phyloP scores from a whole-genome alignment of 2,113 vertebrate species.

The Gasterosteus nipponicus region DNA sequence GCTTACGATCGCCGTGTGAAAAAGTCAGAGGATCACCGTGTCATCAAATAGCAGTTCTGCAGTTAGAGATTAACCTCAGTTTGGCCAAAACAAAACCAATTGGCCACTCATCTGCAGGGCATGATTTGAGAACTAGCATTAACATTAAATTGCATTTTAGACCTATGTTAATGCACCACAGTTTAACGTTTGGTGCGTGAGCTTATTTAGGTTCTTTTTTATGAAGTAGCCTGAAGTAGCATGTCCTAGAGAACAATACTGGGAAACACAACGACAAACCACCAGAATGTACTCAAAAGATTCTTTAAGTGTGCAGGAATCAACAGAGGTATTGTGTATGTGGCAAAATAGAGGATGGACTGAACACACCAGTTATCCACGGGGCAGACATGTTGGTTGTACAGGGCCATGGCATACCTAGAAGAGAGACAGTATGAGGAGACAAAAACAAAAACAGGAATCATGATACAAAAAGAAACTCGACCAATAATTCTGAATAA shows the following conservation, averaged over 20 bases:
- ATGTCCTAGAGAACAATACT: background rate
- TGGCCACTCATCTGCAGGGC: background rate
- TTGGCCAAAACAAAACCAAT: constrained; percentile 6
- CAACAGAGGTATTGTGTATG: background rate
- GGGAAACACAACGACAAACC: background rate
- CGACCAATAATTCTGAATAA: background rate
- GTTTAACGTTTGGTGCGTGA: background rate
- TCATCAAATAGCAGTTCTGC: constrained; percentile 42
- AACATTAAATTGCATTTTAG: background rate
- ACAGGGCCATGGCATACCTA: constrained; percentile 91
- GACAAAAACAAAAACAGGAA: constrained; percentile 2
- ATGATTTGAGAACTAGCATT: background rate
- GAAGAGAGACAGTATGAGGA: constrained; percentile 44
- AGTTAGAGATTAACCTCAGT: constrained; percentile 23
- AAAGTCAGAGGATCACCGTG: constrained; percentile 10
- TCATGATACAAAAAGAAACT: background rate
- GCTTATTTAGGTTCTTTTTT: background rate
- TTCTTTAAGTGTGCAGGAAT: background rate
- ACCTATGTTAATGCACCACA: background rate
- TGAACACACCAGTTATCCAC: constrained; percentile 88
- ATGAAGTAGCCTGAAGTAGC: background rate
- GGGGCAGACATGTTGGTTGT: constrained; percentile 91
- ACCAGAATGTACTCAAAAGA: background rate
- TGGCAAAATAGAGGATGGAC: constrained; percentile 2
- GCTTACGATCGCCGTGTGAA: constrained; percentile 13